Base-by-base conservation (phyloP, 2,888 invertebrate genomes). In the Cheiracanthium punctorium region DNA sequence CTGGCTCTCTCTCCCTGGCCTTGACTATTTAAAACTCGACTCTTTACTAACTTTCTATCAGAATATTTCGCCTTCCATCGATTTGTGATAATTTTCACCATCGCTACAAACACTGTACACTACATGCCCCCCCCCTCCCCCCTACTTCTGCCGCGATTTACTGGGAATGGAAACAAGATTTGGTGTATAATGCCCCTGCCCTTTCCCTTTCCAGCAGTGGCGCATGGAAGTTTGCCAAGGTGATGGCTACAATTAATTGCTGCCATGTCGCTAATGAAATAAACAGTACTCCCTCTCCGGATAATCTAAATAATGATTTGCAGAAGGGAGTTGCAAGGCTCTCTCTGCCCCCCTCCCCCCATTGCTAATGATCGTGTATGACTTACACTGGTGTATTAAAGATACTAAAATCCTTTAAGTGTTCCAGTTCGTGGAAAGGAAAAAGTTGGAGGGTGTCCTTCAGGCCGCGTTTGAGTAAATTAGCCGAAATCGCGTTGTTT, bases 291-390 rank as follows among this genome's bases (percentile, higher is more conserved):
- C 24, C 24, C 58, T 24, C 58, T 58, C 58, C 58, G 24, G 20
- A 58, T 58, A 58, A 58, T 58, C 58, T 58, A 58, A 58, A 58
- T 58, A 58, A 58, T 58, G 58, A 58, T 58, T 58, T 58, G 58
- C 4, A 24, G 24, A 24, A 17, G 24, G 24, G 20, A 17, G 4
- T 4, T 10, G 37, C 17, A n/a, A n/a, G 48, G 37, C 12, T 37
- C 7, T 12, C 12, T 12, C 37, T 12, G 7, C 12, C 37, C 37
- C 17, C 10, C 48, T 24, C 24, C 24, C 17, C 58, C 1, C 58
- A 58, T 58, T 58, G 58, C 24, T 58, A 58, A 58, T 58, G 58
- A 24, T 58, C 24, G 58, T 4, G 12, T 58, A 58, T 58, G 4
- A 24, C 58, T 58, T 58, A 58, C 24, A 58, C 24, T 17, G 4